A percentile compares a stretch with the other conserved stretches of the same genome.
Evolutionary conservation across 2,888 invertebrate species (phyloP).

Genomic region (Idaea aversata): DNA sequence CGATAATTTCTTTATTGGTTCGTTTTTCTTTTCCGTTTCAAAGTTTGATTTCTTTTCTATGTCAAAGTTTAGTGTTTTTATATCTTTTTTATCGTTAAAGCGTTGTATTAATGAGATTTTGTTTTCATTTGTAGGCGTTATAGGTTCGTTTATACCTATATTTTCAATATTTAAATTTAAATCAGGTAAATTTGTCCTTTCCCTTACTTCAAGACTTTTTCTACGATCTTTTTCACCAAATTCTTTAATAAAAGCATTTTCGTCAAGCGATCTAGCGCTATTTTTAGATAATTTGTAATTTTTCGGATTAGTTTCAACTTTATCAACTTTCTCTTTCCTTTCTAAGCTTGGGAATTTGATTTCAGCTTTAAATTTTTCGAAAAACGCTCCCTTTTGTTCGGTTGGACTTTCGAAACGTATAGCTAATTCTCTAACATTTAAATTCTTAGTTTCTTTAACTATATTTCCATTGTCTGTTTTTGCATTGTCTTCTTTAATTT

Average conservation of each 20-base stretch:
- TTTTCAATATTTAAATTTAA: slow-evolving; percentile 60
- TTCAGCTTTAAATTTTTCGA: slow-evolving; percentile 73
- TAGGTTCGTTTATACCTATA: slow-evolving; percentile 44
- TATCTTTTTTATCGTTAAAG: slow-evolving; percentile 56
- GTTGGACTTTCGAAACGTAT: slow-evolving; percentile 83
- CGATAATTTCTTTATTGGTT: not conserved
- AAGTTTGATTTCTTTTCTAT: slow-evolving; percentile 23
- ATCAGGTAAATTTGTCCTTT: slow-evolving; percentile 78
- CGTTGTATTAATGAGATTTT: slow-evolving; percentile 81
- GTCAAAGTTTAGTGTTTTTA: slow-evolving; percentile 46
- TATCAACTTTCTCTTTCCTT: slow-evolving; percentile 44
- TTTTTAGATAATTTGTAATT: slow-evolving; percentile 80
- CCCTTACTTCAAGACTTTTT: slow-evolving; percentile 82
- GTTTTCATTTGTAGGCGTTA: slow-evolving; percentile 82
- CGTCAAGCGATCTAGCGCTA: slow-evolving; percentile 85
- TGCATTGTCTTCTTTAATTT: slow-evolving; percentile 38
- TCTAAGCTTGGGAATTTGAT: slow-evolving; percentile 64
- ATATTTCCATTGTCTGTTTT: slow-evolving; percentile 59
- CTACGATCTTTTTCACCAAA: slow-evolving; percentile 81
- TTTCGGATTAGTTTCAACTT: slow-evolving; percentile 68
- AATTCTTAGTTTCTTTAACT: slow-evolving; percentile 49
- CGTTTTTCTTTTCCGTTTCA: slow-evolving; percentile 74
- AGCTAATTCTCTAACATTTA: slow-evolving; percentile 83
- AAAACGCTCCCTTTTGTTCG: slow-evolving; percentile 79
- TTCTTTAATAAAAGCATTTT: slow-evolving; percentile 86